Percentiles rank a stretch among this genome's conserved stretches.
Evolutionary conservation across 2,113 vertebrate genomes (phyloP).

Genomic region (Narcine bancroftii): DNA sequence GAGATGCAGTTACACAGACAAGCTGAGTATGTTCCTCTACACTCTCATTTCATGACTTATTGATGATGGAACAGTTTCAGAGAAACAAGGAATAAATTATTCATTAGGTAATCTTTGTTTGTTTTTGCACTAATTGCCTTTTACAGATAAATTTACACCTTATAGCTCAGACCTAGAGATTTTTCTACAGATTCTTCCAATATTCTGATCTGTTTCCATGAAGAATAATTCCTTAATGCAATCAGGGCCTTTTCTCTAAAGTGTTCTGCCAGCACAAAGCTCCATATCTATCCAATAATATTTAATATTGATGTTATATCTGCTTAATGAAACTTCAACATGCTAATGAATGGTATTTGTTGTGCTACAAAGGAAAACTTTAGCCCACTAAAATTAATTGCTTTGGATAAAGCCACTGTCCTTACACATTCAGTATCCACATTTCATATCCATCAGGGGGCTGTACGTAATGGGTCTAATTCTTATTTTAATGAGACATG

Average conservation of each 20-base stretch:
- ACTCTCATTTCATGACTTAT: too few relatives aligned
- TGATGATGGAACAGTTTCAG: too few relatives aligned
- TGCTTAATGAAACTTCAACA: conserved; percentile 18
- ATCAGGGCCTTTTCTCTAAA: not conserved
- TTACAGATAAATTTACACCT: not conserved
- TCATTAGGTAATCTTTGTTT: too few relatives aligned
- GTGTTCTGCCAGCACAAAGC: not conserved
- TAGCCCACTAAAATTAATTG: not conserved
- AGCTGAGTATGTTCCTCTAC: too few relatives aligned
- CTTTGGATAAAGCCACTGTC: not conserved
- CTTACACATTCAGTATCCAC: not conserved
- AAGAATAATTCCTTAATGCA: not conserved
- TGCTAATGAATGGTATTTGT: not conserved
- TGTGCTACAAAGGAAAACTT: not conserved
- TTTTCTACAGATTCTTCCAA: not conserved
- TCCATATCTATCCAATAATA: not conserved
- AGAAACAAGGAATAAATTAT: too few relatives aligned
- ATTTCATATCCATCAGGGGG: not conserved
- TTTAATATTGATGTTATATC: not conserved
- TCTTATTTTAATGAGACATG: too few relatives aligned
- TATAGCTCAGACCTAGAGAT: not conserved
- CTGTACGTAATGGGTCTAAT: not conserved
- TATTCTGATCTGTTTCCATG: not conserved
- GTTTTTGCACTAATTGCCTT: not conserved
- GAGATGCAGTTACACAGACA: too few relatives aligned